Conservation (phyloP, 2,113 vertebrate genomes). For the Emberiza fucata region DNA sequence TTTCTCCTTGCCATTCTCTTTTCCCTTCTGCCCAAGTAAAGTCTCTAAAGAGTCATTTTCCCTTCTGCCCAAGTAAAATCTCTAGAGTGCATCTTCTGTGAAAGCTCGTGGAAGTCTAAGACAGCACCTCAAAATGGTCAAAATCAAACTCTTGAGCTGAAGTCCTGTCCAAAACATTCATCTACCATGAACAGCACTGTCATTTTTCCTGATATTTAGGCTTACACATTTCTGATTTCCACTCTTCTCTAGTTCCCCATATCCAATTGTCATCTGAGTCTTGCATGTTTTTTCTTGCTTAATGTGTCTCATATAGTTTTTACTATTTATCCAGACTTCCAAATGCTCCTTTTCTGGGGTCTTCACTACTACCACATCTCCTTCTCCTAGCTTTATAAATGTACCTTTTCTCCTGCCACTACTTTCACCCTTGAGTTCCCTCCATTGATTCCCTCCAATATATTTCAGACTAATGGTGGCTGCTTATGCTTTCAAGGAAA, state of each 20-base stretch:
- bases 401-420: neutral
- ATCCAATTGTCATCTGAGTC: neutral
- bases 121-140: neutral
- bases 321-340: neutral
- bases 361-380: neutral
- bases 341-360: neutral
- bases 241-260: neutral
- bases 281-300: neutral
- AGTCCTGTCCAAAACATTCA: neutral
- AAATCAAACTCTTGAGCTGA: neutral
- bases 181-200: neutral
- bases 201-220: neutral
- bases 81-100: neutral
- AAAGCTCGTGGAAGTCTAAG: neutral
- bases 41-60: neutral
- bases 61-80: neutral
- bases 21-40: neutral
- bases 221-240: neutral
- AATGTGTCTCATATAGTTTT: neutral
- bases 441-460: neutral
- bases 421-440: neutral
- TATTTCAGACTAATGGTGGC: neutral
- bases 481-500: neutral
- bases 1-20: neutral
- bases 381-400: neutral